Evolutionary conservation across 2,113 vertebrate species (phyloP), one percentile per base, ranked within the genome.

Genomic region (Crotophaga sulcirostris): DNA sequence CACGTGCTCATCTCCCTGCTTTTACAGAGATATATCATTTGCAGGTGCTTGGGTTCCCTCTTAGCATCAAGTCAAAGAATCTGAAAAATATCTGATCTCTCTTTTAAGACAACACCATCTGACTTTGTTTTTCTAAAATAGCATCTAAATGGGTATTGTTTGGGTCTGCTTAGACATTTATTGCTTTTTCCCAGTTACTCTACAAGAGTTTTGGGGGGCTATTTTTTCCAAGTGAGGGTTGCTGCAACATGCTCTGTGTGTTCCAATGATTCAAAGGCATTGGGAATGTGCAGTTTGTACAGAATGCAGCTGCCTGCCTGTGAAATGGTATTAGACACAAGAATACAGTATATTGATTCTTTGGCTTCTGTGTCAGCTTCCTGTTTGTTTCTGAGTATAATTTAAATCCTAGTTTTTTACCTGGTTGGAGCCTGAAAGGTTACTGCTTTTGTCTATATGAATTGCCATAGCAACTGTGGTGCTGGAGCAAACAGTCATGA

Each of bases 391-490:
- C 85, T 44, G 85, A 90, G 75, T 74, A 59, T 55, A 55, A 93
- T 94, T 91, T 74, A 42, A 75, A 44, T 70, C 64, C 75, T 34
- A n/a, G 23, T 59, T 96, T 96, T 94, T 94, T 77, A 96, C 79
- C 92, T 95, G 75, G 24, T 49, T 92, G 76, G 63, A 70, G 77
- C 72, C 75, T 90, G 90, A 84, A 86, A 89, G 58, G 91, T 93
- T 89, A 51, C 78, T 87, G 70, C 54, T 79, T 90, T 89, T 95
- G 89, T 96, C 94, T 91, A 2, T 91, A 82, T 90, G 94, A 93
- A 93, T 88, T 92, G 72, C 87, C 75, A 86, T 96, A 38, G 93
- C 82, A 95, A 87, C 94, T 20, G 59, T 20, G 29, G 52, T 47
- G 51, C 68, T 58, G 68, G 75, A 91, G 78, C 84, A 60, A 87